A percentile compares a stretch with the other conserved stretches of the same genome.
Conservation (phyloP, 1,140 invertebrate genomes). For the Drosophila repletoides region DNA sequence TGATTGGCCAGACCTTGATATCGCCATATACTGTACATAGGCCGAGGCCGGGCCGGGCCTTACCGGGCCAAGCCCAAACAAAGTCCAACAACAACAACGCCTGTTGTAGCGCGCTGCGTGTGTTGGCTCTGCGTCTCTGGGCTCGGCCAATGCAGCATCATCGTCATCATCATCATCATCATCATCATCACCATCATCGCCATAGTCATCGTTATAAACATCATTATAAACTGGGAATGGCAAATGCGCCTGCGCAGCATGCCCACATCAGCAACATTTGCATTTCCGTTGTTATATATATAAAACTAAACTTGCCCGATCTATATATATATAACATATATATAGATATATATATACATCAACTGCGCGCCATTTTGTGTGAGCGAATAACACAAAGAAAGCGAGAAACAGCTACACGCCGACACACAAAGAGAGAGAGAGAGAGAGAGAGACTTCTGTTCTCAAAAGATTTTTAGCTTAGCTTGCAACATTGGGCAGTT, state of each 20-base stretch:
- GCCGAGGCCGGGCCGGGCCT: slow-evolving; percentile 39
- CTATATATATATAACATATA: neutral
- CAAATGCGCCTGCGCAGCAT: slow-evolving; percentile 55
- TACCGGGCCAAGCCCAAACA: slow-evolving; percentile 43
- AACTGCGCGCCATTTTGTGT: slow-evolving; percentile 34
- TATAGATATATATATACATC: slow-evolving; percentile 8
- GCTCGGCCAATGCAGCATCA: slow-evolving; percentile 62
- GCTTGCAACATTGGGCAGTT: slow-evolving; percentile 12
- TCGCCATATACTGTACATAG: slow-evolving; percentile 37
- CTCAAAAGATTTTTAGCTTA: neutral
- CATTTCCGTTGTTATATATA: slow-evolving; percentile 13
- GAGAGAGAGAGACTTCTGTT: neutral
- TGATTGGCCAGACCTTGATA: slow-evolving; percentile 80
- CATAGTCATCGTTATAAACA: neutral
- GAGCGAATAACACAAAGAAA: neutral
- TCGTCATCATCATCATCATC: slow-evolving; percentile 14
- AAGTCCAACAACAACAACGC: slow-evolving; percentile 32
- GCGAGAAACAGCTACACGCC: neutral
- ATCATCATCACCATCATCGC: slow-evolving; percentile 4
- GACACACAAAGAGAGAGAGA: neutral
- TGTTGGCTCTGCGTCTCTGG: slow-evolving; percentile 31
- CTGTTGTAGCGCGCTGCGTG: slow-evolving; percentile 27
- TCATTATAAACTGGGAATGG: slow-evolving; percentile 17
- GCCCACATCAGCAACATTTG: slow-evolving; percentile 32
- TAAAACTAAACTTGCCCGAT: neutral